Evolutionary conservation across 2,888 invertebrate species (phyloP), one percentile per base, ranked within the genome.

Genomic region (Molanna angustata): DNA sequence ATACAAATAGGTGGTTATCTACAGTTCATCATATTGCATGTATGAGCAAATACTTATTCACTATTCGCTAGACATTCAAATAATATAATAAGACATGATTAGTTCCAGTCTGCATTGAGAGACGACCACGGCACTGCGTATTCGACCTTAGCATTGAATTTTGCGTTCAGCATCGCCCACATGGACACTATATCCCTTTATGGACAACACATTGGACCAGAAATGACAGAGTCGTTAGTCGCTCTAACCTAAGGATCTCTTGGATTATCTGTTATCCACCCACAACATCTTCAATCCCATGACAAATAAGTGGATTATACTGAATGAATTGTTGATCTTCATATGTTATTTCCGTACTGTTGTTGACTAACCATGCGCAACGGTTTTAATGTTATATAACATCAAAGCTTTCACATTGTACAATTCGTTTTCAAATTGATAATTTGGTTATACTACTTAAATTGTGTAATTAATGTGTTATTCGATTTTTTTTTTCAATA

Each of bases 161-260:
- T 31, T 41, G 22, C 40, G 42, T 22, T 42, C 18, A 48, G 47
- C 21, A 14, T 27, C 47, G 33, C 54, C 49, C 49, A 45, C 46
- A 31, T 18, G 27, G 11, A 32, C 20, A 19, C 42, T 11, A 39
- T 32, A 42, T 50, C 54, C 54, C 47, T 54, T 42, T 54, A 54
- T 42, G 54, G 54, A 54, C 37, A 54, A 31, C 44, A 32, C 27
- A 37, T 33, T 18, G 27, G 53, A 44, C 41, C 44, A 41, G 40
- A 44, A 49, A 47, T 45, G 52, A 52, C 47, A 37, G 46, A 43
- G 48, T 39, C 41, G 49, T 49, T 53, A 39, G 31, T 32, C 31
- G 44, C n/a, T 37, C 44, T 50, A 4, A 27, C 27, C 13, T 11
- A 17, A 21, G 37, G 18, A 21, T 50, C 37, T 27, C 13, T 4